Evolutionary conservation across 2,113 vertebrate genomes (phyloP).

Genomic region (Rattus rattus): DNA sequence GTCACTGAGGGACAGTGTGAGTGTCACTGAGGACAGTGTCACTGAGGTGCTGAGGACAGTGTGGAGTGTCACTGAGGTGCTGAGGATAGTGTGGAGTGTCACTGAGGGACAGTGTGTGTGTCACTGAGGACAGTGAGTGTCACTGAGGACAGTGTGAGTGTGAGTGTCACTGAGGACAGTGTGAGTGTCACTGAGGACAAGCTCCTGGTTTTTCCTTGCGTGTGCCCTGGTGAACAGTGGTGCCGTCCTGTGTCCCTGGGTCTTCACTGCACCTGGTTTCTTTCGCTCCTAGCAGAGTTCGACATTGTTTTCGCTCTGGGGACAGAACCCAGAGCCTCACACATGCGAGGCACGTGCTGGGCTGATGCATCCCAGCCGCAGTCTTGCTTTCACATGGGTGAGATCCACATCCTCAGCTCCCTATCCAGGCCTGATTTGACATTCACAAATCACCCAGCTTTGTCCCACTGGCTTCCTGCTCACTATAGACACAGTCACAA

Average conservation of each 20-base stretch:
- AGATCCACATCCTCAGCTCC: not conserved
- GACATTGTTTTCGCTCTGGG: not conserved
- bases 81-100: too few species aligned
- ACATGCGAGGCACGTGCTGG: not conserved
- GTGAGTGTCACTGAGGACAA: too few species aligned
- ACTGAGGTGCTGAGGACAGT: too few species aligned
- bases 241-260: rapidly evolving
- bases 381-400: not conserved
- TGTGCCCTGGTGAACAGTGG: not conserved
- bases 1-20: too few species aligned
- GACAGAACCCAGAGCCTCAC: not conserved
- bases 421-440: conserved; percentile 16
- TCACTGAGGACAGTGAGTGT: too few species aligned
- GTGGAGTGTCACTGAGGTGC: too few species aligned
- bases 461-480: conserved; percentile 63
- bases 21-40: too few species aligned
- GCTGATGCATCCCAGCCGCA: not conserved
- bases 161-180: too few species aligned
- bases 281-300: not conserved
- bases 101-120: too few species aligned
- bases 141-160: too few species aligned
- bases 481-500: conserved; percentile 16
- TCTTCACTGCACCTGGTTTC: not conserved
- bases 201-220: not conserved
- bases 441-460: conserved; percentile 63